These are phyloP conservation scores for Diarsia mendica DNA, from an alignment of 2,888 invertebrate genomes.

Conservation along the genomic window DNA sequence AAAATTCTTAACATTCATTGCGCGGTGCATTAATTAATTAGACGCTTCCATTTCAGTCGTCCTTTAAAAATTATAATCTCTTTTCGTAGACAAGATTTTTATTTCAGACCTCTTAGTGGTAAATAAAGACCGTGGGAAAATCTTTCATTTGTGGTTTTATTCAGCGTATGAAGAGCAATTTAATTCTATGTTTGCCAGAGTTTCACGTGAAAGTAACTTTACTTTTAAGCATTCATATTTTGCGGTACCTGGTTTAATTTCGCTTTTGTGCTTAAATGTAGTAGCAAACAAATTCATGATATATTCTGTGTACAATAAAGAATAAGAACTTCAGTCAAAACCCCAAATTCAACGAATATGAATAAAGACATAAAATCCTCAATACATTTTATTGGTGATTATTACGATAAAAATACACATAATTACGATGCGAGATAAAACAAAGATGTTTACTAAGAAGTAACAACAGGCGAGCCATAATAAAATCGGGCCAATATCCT, in stretches of 20 bases:
- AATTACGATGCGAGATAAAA: conserved; percentile 70
- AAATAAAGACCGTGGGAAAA: background rate
- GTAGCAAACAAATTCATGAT: background rate
- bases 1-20: background rate
- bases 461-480: conserved; percentile 72
- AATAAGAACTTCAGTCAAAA: background rate
- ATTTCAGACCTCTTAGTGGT: background rate
- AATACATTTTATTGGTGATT: conserved; percentile 32
- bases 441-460: conserved; percentile 69
- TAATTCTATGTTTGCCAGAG: background rate
- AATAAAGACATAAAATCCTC: background rate
- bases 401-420: conserved; percentile 44
- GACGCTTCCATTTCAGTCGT: background rate
- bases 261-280: background rate
- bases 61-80: background rate
- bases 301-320: background rate
- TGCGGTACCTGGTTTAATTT: no score
- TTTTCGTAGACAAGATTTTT: background rate
- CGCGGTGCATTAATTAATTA: background rate
- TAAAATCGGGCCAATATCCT: conserved; percentile 80
- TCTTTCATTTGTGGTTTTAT: background rate
- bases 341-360: background rate
- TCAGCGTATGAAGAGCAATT: background rate
- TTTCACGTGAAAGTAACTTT: background rate
- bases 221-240: background rate